Percentiles rank a stretch among this genome's conserved stretches.
Conservation (phyloP, 2,113 vertebrate species). For the Engystomops pustulosus region DNA sequence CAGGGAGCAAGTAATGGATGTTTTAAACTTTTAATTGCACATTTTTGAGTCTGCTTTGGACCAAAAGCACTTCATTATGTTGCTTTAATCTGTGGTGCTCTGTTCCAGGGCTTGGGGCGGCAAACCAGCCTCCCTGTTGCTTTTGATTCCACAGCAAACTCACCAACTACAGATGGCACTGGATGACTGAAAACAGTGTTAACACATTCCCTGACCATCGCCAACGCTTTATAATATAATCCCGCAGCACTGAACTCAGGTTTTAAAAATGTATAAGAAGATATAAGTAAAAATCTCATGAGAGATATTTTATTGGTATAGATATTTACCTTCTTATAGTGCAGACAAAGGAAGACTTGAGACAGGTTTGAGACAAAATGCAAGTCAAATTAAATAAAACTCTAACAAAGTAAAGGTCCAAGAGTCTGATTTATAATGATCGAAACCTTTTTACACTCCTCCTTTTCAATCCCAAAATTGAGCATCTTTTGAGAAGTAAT, state of each 20-base stretch:
- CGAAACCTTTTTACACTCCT: background rate
- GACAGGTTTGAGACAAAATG: background rate
- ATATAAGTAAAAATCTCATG: background rate
- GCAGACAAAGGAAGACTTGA: background rate
- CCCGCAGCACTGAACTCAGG: background rate
- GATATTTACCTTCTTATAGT: background rate
- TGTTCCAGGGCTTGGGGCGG: constrained; percentile 27
- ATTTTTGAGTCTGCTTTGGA: constrained; percentile 58
- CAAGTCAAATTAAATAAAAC: too few species aligned
- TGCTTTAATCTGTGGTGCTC: background rate
- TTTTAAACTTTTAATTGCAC: constrained; percentile 60
- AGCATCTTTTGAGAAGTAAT: background rate
- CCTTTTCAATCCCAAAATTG: background rate
- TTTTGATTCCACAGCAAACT: constrained; percentile 45
- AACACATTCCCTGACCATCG: constrained; percentile 31
- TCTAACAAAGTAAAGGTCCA: background rate
- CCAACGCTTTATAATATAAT: background rate
- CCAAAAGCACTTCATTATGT: constrained; percentile 34
- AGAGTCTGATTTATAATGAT: background rate
- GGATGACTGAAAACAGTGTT: constrained; percentile 11
- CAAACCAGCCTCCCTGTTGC: constrained; percentile 47
- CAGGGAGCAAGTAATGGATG: constrained; percentile 51
- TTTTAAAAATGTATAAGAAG: background rate
- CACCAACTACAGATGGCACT: constrained; percentile 29
- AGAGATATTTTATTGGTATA: too few species aligned